A percentile compares a stretch with the other conserved stretches of the same genome.
Conservation (phyloP, 2,113 vertebrate genomes). For the Gnathonemus longibarbis region DNA sequence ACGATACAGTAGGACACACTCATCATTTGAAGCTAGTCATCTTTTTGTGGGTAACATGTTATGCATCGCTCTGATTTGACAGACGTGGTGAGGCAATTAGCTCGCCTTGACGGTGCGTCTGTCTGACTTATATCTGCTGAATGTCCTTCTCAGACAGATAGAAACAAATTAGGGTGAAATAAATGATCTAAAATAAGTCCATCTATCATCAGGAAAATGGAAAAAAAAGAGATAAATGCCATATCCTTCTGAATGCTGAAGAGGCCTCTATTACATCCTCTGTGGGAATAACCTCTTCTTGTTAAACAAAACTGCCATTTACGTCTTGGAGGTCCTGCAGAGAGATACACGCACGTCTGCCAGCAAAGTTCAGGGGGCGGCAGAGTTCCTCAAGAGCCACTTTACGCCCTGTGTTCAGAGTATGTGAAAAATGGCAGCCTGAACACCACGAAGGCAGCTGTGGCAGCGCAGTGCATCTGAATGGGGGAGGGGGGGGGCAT, state of each 20-base stretch:
- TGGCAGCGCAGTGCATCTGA: not conserved
- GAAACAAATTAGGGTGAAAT: not conserved
- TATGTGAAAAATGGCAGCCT: not conserved
- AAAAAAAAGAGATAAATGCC: not conserved
- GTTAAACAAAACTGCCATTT: constrained; percentile 18
- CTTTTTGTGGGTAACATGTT: not conserved
- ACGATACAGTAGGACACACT: not conserved
- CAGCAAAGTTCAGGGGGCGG: not conserved
- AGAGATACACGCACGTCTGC: not conserved
- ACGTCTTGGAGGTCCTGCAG: not conserved
- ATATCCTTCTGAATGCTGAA: not conserved
- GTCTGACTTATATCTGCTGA: not conserved
- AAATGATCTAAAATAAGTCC: not conserved
- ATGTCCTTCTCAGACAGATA: too few species aligned
- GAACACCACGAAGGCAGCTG: not conserved
- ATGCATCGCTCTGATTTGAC: not conserved
- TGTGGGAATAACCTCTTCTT: not conserved
- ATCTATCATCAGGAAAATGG: not conserved
- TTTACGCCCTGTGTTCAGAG: not conserved
- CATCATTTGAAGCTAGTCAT: not conserved
- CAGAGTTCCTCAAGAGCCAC: not conserved
- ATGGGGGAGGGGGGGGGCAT: not conserved
- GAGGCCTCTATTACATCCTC: not conserved
- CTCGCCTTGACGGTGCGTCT: not conserved
- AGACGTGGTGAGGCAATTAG: not conserved